A percentile compares a stretch with the other conserved stretches of the same genome.
Conservation (phyloP, 2,888 invertebrate species). For the Eristalis tenax region DNA sequence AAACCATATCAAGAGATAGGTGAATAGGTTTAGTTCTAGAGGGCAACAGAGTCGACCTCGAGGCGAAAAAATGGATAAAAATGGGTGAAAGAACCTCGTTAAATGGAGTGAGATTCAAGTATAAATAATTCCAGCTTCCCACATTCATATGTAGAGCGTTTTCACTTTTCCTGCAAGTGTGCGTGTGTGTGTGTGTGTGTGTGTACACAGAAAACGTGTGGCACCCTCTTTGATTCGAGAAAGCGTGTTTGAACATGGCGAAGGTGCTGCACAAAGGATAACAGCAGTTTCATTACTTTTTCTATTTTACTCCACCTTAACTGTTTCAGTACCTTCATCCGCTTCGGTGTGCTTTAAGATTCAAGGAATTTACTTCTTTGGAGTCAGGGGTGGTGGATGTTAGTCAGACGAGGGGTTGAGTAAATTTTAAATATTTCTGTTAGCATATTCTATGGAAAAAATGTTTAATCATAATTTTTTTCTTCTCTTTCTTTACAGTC, state of each 20-base stretch:
- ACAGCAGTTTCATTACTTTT: conserved; percentile 18
- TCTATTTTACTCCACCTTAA: not conserved
- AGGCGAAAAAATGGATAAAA: conserved; percentile 10
- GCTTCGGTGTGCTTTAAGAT: not conserved
- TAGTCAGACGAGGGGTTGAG: not conserved
- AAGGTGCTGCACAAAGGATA: not conserved
- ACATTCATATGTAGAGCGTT: conserved; percentile 18
- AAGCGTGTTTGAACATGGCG: conserved; percentile 11
- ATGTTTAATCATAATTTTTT: conserved; percentile 26
- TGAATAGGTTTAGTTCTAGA: conserved; percentile 32
- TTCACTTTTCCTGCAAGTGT: conserved; percentile 17
- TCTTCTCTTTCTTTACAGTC: conserved; percentile 86
- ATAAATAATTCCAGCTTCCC: conserved; percentile 56
- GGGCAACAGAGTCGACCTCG: conserved; percentile 40
- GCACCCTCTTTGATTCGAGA: conserved; percentile 18
- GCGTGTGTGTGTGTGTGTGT: not conserved
- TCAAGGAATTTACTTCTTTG: not conserved
- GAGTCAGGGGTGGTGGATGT: not conserved
- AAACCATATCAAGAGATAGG: conserved; percentile 33
- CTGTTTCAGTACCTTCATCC: conserved; percentile 7
- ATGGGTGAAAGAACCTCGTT: conserved; percentile 57
- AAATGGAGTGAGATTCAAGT: conserved; percentile 55
- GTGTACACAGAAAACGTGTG: conserved; percentile 5
- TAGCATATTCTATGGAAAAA: not conserved
- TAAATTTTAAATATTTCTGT: conserved; percentile 23